A percentile compares a stretch with the other conserved stretches of the same genome.
phyloP scores from a whole-genome alignment of 2,888 invertebrate genomes.

The Drosophila macrothrix region DNA sequence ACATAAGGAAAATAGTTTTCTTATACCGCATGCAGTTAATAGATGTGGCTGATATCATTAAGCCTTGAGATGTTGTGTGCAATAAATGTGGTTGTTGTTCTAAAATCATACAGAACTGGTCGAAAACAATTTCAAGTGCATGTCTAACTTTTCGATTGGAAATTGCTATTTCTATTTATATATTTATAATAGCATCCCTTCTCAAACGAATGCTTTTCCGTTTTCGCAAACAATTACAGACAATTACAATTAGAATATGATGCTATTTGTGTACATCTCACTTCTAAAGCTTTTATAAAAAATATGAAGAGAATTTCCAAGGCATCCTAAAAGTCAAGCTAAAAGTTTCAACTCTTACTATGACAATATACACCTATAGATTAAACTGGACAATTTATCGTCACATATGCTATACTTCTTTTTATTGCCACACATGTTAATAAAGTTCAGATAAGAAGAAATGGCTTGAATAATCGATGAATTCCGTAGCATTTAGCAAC shows the following conservation, averaged over 20 bases:
- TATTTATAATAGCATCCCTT: background rate
- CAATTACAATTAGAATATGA: too few relatives aligned
- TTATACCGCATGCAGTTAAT: background rate
- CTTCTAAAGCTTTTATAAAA: background rate
- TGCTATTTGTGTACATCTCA: too few relatives aligned
- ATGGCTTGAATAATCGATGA: background rate
- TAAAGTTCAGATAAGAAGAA: conserved; percentile 5
- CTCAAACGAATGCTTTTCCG: background rate
- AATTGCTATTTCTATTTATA: background rate
- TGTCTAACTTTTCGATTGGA: background rate
- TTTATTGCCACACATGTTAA: background rate
- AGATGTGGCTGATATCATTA: too few relatives aligned
- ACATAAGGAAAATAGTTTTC: background rate
- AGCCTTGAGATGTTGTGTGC: background rate
- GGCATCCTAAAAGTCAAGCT: background rate
- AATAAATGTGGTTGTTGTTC: background rate
- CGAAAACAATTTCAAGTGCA: too few relatives aligned
- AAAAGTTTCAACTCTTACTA: background rate
- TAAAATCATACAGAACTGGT: too few relatives aligned
- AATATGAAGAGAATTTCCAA: background rate
- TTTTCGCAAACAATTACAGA: too few relatives aligned
- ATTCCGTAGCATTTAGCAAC: conserved; percentile 19
- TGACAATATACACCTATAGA: background rate
- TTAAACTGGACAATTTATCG: background rate
- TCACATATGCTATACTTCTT: background rate